Percentiles rank a stretch among this genome's conserved stretches.
Conservation (phyloP, 2,113 vertebrate species). For the Gasterosteus aculeatus region DNA sequence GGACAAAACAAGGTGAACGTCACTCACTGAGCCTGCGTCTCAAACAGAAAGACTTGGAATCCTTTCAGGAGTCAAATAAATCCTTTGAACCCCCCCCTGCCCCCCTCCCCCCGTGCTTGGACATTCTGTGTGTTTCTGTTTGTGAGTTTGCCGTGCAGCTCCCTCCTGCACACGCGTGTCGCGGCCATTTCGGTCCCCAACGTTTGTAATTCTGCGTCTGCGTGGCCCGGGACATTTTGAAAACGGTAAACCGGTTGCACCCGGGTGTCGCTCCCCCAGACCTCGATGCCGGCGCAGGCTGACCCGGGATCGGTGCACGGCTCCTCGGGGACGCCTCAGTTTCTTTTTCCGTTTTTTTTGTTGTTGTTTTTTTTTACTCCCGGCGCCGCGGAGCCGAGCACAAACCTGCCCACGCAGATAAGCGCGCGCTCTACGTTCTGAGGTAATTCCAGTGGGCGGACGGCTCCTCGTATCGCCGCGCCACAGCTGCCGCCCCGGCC, state of each 20-base stretch:
- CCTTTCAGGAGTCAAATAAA: constrained; percentile 75
- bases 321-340: too few relatives aligned
- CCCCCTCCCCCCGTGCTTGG: background rate
- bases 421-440: constrained; percentile 48
- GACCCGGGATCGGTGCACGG: too few relatives aligned
- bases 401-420: constrained; percentile 51
- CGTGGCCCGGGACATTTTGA: too few relatives aligned
- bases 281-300: too few relatives aligned
- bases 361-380: too few relatives aligned
- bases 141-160: constrained; percentile 5
- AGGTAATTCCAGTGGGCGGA: constrained; percentile 49
- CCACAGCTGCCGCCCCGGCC: constrained; percentile 43
- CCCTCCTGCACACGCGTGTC: too few relatives aligned
- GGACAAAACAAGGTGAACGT: constrained; percentile 43
- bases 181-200: too few relatives aligned
- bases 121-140: constrained; percentile 20
- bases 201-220: too few relatives aligned
- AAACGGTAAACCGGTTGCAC: too few relatives aligned
- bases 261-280: too few relatives aligned
- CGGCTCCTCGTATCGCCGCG: constrained; percentile 55
- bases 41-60: constrained; percentile 63
- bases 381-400: too few relatives aligned
- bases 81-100: constrained; percentile 66
- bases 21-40: constrained; percentile 34
- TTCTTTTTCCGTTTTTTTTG: too few relatives aligned